Percentiles rank a stretch among this genome's conserved stretches.
Conservation (phyloP, 2,113 vertebrate species). For the Caranx ignobilis region DNA sequence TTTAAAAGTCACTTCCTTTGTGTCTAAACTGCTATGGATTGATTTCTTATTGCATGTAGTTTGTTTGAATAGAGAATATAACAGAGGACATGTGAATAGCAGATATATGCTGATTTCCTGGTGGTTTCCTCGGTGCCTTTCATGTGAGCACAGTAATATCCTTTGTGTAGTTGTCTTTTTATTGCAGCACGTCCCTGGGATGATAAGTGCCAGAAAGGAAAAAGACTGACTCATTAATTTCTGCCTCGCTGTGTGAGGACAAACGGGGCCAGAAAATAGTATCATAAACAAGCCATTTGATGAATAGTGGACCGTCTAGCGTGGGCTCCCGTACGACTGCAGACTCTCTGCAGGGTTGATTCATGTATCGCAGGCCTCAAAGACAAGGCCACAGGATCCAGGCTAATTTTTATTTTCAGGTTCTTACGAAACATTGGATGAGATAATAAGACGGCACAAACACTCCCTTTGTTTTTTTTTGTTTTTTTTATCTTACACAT, state of each 20-base stretch:
- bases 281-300: conserved; percentile 56
- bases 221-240: conserved; percentile 54
- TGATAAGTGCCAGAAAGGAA: conserved; percentile 21
- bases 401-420: neutral
- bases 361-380: neutral
- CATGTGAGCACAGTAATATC: neutral
- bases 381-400: conserved; percentile 3
- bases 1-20: neutral
- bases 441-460: neutral
- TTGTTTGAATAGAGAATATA: neutral
- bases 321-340: neutral
- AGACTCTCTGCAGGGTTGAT: neutral
- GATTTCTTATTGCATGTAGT: neutral
- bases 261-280: conserved; percentile 31
- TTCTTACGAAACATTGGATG: conserved; percentile 16
- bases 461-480: neutral
- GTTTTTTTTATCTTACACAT: conserved; percentile 33
- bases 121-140: neutral
- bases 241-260: conserved; percentile 48
- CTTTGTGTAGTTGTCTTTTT: conserved; percentile 11
- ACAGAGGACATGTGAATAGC: neutral
- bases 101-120: neutral
- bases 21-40: no score
- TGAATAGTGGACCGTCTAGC: conserved; percentile 6
- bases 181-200: conserved; percentile 23